Conservation (phyloP, 2,797 vertebrate species). For the Apodemus agrarius region DNA sequence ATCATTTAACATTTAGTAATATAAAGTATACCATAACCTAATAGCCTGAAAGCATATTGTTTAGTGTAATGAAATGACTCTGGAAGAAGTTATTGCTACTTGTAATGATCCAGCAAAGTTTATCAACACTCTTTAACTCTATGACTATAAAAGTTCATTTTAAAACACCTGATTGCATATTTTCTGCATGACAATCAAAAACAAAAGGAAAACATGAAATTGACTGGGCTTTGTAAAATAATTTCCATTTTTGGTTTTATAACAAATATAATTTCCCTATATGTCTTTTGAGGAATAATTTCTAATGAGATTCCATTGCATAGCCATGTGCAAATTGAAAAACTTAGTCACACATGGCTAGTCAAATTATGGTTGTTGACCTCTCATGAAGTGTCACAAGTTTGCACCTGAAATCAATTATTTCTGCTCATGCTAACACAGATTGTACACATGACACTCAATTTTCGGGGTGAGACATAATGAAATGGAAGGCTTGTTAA, state of each 20-base stretch:
- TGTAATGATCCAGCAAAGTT: background rate
- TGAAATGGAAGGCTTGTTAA: background rate
- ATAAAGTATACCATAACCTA: background rate
- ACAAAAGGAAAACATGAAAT: slow-evolving; percentile 7
- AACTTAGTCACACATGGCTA: background rate
- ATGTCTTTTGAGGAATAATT: slow-evolving; percentile 17
- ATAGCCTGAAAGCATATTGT: background rate
- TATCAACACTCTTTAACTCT: background rate
- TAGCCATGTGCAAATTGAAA: background rate
- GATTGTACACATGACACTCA: background rate
- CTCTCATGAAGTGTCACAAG: background rate
- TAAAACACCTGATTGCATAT: background rate
- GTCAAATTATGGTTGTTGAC: background rate
- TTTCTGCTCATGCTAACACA: background rate
- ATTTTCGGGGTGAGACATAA: background rate
- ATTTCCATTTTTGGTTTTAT: slow-evolving; percentile 35
- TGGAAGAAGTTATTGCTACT: background rate
- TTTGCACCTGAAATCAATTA: slow-evolving; percentile 11
- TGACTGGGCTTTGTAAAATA: slow-evolving; percentile 5
- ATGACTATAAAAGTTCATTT: background rate
- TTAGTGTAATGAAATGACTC: background rate
- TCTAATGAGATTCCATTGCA: background rate
- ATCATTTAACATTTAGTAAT: background rate
- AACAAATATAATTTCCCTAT: background rate
- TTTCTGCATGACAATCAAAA: background rate